Conservation (phyloP, 2,888 invertebrate genomes). For the Stenichneumon culpator region DNA sequence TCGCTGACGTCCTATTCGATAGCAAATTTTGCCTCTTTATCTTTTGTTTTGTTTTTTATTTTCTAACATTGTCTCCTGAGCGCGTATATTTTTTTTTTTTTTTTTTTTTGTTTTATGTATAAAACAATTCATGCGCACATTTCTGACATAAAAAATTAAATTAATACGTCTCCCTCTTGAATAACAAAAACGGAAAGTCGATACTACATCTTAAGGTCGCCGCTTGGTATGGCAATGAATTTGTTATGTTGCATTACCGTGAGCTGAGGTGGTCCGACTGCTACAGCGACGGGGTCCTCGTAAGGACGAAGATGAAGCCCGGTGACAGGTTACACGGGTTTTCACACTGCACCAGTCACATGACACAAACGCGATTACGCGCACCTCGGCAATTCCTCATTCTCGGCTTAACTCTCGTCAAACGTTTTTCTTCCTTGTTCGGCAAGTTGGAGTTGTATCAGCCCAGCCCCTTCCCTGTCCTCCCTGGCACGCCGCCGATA, state of each 20-base stretch:
- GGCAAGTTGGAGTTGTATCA: constrained; percentile 34
- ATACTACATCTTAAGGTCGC: background rate
- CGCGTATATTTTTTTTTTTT: too few species aligned
- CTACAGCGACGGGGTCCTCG: constrained; percentile 31
- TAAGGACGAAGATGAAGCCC: constrained; percentile 36
- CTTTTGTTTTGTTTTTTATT: background rate
- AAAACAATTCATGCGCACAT: too few species aligned
- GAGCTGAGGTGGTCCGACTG: constrained; percentile 17
- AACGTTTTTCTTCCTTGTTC: constrained; percentile 17
- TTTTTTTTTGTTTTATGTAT: too few species aligned
- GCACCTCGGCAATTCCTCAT: constrained; percentile 67
- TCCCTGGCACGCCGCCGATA: constrained; percentile 58
- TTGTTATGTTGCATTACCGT: constrained; percentile 41
- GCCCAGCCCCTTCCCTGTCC: constrained; percentile 76
- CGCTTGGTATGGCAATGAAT: background rate
- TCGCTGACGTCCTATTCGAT: background rate
- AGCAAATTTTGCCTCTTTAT: background rate
- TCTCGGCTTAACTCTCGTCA: background rate
- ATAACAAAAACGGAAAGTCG: too few species aligned
- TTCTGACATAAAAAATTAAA: too few species aligned
- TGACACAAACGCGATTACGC: constrained; percentile 71
- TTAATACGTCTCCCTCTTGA: too few species aligned
- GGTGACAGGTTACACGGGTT: constrained; percentile 56
- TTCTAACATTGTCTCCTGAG: too few species aligned
- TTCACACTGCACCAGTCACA: constrained; percentile 70